Evolutionary conservation across 2,113 vertebrate genomes (phyloP), one percentile per base, ranked within the genome.

Genomic region (Prionailurus bengalensis): DNA sequence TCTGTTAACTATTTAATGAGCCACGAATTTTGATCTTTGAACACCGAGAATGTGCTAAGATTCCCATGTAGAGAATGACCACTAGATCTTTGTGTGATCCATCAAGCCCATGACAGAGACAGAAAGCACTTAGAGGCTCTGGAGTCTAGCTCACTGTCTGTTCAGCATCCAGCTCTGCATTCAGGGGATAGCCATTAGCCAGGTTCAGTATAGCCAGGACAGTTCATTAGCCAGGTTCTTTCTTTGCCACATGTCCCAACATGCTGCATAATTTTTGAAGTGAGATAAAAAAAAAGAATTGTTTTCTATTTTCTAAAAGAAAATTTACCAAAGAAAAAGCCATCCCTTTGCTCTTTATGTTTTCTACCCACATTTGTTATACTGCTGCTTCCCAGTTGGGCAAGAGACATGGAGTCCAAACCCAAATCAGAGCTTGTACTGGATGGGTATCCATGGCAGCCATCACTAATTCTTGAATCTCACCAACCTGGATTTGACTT

Each of bases 211-310:
- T 23, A 45, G 45, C 45, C 45, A 45, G 8, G 45, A 45, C 45
- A 45, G 45, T 9, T 45, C 36, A 58, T 6, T 21, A 79, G 29
- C 63, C 51, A 78, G 51, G 8, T 23, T 61, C 79, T 23, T 55
- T 83, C 83, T 71, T 88, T 74, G 42, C 66, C 81, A 89, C 42
- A 3, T 80, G 31, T 33, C 79, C 33, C 71, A 85, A 29, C 17
- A 55, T n/a, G 58, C 71, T 85, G 45, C 31, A 74, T 58, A 66
- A 39, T 85, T 80, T 45, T 58, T 71, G 55, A 92, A 94, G 65
- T 23, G 92, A 94, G 84, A 88, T 36, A 39, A 84, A 71, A 79
- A 65, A 65, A 79, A 92, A 74, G 71, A 66, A 73, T 71, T 85
- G 8, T 17, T 89, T 80, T 84, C 17, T 45, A n/a, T 51, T 78